Conservation (phyloP, 2,888 invertebrate species). For the Cylindroiulus punctatus region DNA sequence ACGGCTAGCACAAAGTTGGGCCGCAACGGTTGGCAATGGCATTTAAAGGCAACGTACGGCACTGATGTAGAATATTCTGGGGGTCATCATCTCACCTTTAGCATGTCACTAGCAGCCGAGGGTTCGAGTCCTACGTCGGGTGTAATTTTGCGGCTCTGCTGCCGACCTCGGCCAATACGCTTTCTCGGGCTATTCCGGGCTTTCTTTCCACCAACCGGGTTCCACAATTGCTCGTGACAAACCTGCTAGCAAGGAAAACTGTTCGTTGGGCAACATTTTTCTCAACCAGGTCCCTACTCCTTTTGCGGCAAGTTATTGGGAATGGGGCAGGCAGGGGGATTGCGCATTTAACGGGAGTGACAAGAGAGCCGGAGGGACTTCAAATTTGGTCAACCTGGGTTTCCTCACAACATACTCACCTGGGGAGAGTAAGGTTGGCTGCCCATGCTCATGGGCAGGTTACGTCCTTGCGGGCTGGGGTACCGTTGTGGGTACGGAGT, state of each 20-base stretch:
- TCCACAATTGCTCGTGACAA: constrained; percentile 52
- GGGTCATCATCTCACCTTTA: constrained; percentile 49
- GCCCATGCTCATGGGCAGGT: constrained; percentile 52
- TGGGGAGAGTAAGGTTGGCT: constrained; percentile 55
- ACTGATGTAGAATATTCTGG: constrained; percentile 25
- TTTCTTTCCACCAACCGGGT: constrained; percentile 48
- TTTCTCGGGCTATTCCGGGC: constrained; percentile 51
- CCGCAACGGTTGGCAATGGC: neutral
- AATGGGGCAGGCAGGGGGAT: neutral
- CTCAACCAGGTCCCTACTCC: constrained; percentile 13
- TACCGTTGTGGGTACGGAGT: constrained; percentile 54
- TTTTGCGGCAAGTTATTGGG: neutral
- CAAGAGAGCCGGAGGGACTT: constrained; percentile 3
- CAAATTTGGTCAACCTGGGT: neutral
- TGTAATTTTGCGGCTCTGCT: constrained; percentile 30
- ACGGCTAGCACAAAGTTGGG: neutral
- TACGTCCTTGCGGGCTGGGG: constrained; percentile 55
- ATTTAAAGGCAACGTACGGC: constrained; percentile 6
- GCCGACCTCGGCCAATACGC: constrained; percentile 44
- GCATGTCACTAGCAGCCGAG: constrained; percentile 46
- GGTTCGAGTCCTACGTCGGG: constrained; percentile 52
- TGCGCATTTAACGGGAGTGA: constrained; percentile 4
- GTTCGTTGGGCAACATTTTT: constrained; percentile 30
- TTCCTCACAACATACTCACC: constrained; percentile 39
- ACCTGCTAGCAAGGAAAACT: constrained; percentile 52